Evolutionary conservation across 92 coral and sea anemone species (phyloP), one percentile per base, ranked within the genome.

Genomic region (Paragorgia papillata): DNA sequence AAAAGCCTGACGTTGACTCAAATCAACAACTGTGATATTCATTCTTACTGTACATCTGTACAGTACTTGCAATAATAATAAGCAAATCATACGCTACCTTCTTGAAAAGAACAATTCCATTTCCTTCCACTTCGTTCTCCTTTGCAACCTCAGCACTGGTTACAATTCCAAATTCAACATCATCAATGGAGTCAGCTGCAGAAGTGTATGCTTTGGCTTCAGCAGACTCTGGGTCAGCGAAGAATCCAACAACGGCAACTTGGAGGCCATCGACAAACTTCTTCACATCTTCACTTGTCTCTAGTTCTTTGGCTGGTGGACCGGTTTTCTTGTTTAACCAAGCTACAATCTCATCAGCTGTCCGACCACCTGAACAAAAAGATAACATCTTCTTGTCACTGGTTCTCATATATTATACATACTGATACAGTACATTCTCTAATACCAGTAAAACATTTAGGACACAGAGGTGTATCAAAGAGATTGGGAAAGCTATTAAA

Each of bases 281-380:
- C 61, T 84, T 87, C 43, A 89, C 71, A 60, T 88, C 99, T 9
- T 95, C 99, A 81, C 89, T 87, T 18, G 90, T 80, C 53, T 61
- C 82, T 31, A 95, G 87, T 13, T 53, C 53, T 49, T 87, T 89
- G 20, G 99, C 99, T 49, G 99, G 92, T 40, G 99, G 99, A 57
- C 99, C 99, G 41, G 99, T 95, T 82, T 95, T 95, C 81, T 95
- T 95, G 33, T 75, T 75, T 75, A 95, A 69, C 99, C 99, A 95
- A 29, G 90, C 24, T 58, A 91, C 49, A 53, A 95, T 91, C 61
- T 95, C 99, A 7, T 75, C 19, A 21, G 88, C 84, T 22, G 95
- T 89, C 34, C 99, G 85, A 26, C 99, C 99, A 86, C 99, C 99
- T 95, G 34, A 8, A 46, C 15, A n/a, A 46, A 7, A 46, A 37